Conservation (phyloP, 2,797 vertebrate species). For the Valencia hispanica region DNA sequence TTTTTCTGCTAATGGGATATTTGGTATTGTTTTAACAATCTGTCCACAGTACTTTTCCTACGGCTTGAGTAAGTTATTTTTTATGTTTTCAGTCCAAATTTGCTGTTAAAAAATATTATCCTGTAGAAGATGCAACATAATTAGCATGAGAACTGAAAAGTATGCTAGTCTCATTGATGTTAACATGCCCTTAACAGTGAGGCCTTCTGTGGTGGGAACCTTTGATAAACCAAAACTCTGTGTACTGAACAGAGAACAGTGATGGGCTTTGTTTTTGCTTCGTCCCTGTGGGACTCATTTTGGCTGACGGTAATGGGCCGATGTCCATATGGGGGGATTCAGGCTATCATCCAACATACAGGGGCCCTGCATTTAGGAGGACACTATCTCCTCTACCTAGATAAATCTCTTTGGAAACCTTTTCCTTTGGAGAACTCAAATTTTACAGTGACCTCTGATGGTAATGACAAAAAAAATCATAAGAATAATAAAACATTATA, state of each 20-base stretch:
- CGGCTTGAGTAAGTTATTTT: not conserved
- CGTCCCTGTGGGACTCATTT: constrained; percentile 62
- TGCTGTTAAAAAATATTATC: not conserved
- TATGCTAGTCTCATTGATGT: constrained; percentile 19
- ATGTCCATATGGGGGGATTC: constrained; percentile 58
- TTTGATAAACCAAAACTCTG: constrained; percentile 54
- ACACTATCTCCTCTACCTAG: constrained; percentile 30
- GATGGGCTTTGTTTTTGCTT: constrained; percentile 66
- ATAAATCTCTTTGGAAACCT: constrained; percentile 38
- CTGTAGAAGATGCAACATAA: not conserved
- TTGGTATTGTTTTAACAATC: not conserved
- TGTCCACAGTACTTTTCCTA: not conserved
- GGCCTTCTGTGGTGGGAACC: constrained; percentile 52
- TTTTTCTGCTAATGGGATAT: not conserved
- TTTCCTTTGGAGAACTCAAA: constrained; percentile 1
- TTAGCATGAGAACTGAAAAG: constrained; percentile 18
- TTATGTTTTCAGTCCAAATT: not conserved
- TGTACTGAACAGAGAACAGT: constrained; percentile 66
- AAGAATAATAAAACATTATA: not conserved
- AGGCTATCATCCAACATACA: constrained; percentile 63
- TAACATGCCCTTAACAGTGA: constrained; percentile 41
- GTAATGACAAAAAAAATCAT: constrained; percentile 11
- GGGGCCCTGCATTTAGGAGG: constrained; percentile 44
- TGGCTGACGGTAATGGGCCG: constrained; percentile 61
- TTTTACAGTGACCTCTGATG: not conserved